phyloP scores from a whole-genome alignment of 2,888 invertebrate genomes.

The Ormyrus nitidulus region DNA sequence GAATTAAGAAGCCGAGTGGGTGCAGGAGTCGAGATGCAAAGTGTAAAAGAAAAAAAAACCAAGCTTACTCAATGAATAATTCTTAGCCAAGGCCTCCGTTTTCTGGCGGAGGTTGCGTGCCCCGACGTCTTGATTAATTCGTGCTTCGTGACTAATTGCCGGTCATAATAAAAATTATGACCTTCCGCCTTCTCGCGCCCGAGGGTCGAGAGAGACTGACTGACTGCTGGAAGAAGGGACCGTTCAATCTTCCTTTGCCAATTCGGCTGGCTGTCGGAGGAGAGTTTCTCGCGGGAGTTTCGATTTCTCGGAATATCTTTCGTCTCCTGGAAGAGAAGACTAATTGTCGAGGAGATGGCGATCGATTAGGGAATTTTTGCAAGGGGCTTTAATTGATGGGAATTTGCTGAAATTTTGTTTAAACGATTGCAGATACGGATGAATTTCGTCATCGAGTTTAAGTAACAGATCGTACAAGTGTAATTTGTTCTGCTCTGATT shows the following conservation, averaged over 20 bases:
- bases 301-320: slow-evolving; percentile 49
- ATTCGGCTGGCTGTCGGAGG: slow-evolving; percentile 14
- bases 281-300: slow-evolving; percentile 11
- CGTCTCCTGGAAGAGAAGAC: neutral
- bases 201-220: slow-evolving; percentile 1
- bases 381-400: slow-evolving; percentile 36
- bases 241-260: slow-evolving; percentile 36
- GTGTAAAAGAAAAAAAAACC: slow-evolving; percentile 35
- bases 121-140: slow-evolving; percentile 57
- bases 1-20: slow-evolving; percentile 10
- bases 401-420: slow-evolving; percentile 4
- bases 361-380: slow-evolving; percentile 45
- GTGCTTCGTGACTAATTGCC: slow-evolving; percentile 58
- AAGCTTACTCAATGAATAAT: slow-evolving; percentile 41
- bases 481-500: no score
- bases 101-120: neutral
- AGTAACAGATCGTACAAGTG: no score
- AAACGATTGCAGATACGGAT: neutral
- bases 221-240: neutral
- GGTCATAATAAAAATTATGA: slow-evolving; percentile 57
- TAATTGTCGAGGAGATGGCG: slow-evolving; percentile 35
- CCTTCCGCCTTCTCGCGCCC: slow-evolving; percentile 6
- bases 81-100: slow-evolving; percentile 6
- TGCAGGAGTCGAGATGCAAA: neutral
- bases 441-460: neutral